Percentiles rank a stretch among this genome's conserved stretches.
Conservation (phyloP, 2,113 vertebrate genomes). For the Spilogale gracilis region DNA sequence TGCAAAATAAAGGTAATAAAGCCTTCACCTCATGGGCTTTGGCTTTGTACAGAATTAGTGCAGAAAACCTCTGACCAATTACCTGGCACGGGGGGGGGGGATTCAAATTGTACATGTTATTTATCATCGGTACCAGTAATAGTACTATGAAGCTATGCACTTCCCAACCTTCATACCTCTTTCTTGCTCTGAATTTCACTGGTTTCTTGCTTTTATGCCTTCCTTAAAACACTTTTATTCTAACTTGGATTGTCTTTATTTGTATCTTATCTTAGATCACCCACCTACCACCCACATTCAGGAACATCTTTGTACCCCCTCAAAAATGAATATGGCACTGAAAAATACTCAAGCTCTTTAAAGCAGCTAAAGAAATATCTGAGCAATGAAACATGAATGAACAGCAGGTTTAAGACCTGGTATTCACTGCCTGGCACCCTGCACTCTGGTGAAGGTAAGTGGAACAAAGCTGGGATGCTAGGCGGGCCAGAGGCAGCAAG, state of each 20-base stretch:
- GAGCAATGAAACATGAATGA: constrained; percentile 17
- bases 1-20: constrained; percentile 53
- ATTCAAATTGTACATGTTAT: neutral
- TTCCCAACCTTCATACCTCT: neutral
- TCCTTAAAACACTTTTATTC: constrained; percentile 22
- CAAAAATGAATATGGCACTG: neutral
- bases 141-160: neutral
- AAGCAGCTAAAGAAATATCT: neutral
- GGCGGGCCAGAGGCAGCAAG: neutral
- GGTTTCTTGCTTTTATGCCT: neutral
- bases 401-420: neutral
- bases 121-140: neutral
- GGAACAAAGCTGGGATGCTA: neutral
- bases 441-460: neutral
- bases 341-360: constrained; percentile 36
- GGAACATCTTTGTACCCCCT: constrained; percentile 1
- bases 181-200: constrained; percentile 40
- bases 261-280: constrained; percentile 56
- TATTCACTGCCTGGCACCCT: neutral
- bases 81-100: neutral
- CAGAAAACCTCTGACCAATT: neutral
- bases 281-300: neutral
- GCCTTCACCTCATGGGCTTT: neutral
- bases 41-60: neutral
- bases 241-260: neutral